phyloP scores from a whole-genome alignment of 1,140 invertebrate species.

The Drosophila ironensis region DNA sequence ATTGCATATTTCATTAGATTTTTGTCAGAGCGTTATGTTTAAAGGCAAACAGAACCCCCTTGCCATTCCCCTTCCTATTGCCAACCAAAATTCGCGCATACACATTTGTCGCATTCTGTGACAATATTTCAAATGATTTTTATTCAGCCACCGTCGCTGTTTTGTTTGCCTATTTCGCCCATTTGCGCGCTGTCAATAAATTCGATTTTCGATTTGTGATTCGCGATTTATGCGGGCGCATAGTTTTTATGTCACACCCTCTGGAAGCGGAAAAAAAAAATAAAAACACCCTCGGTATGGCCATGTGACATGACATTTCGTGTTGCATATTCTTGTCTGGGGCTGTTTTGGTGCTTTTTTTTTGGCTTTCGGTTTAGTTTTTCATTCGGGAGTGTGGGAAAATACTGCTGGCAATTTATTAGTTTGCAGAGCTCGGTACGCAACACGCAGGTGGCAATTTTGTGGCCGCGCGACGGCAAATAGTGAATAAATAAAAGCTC shows the following conservation, averaged over 20 bases:
- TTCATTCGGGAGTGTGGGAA: not conserved
- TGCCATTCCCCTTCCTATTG: too few species aligned
- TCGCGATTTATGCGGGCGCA: conserved; percentile 55
- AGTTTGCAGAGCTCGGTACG: conserved; percentile 47
- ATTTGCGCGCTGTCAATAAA: conserved; percentile 75
- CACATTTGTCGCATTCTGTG: conserved; percentile 13
- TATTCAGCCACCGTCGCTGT: conserved; percentile 33
- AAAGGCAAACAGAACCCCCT: conserved; percentile 55
- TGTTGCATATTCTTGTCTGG: conserved; percentile 38
- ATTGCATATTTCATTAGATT: conserved; percentile 79
- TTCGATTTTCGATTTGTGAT: conserved; percentile 75
- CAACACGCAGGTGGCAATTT: conserved; percentile 71
- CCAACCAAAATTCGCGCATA: too few species aligned
- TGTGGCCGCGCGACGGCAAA: conserved; percentile 59
- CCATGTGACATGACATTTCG: conserved; percentile 41
- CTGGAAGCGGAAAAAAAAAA: too few species aligned
- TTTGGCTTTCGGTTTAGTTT: not conserved
- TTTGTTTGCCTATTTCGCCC: conserved; percentile 59
- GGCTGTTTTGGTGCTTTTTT: not conserved
- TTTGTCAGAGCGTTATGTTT: conserved; percentile 63
- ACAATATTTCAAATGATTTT: conserved; percentile 50
- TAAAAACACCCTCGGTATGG: conserved; percentile 4
- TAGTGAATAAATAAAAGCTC: conserved; percentile 69
- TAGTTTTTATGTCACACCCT: conserved; percentile 47
- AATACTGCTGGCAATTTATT: conserved; percentile 58